These are phyloP conservation scores for Hymenopus coronatus DNA, from an alignment of 2,888 invertebrate species.

Conservation along the genomic window DNA sequence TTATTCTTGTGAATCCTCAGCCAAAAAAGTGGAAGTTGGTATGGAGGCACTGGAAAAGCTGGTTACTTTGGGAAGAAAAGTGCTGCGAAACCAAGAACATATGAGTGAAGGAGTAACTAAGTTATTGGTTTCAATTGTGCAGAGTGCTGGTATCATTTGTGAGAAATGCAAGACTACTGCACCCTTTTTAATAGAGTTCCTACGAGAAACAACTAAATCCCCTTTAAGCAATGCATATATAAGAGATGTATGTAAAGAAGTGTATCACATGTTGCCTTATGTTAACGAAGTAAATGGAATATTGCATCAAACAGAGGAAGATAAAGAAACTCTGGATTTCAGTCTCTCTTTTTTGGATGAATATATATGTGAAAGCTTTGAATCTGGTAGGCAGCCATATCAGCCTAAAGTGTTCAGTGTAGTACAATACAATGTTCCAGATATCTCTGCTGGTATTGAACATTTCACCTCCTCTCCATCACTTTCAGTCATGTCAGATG, in stretches of 20 bases:
- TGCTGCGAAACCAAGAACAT: background rate
- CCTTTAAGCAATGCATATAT: background rate
- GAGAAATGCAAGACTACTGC: background rate
- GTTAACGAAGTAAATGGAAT: background rate
- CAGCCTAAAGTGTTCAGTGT: background rate
- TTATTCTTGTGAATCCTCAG: background rate
- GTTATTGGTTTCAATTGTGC: background rate
- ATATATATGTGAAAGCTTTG: slow-evolving; percentile 16
- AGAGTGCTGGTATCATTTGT: background rate
- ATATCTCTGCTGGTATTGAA: background rate
- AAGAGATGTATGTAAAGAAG: background rate
- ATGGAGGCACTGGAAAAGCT: background rate
- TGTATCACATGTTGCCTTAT: background rate
- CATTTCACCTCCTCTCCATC: background rate
- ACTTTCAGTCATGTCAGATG: background rate
- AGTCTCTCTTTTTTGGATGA: slow-evolving; percentile 24
- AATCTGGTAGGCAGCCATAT: background rate
- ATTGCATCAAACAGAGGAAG: background rate
- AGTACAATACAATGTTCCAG: background rate
- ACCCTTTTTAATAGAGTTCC: background rate
- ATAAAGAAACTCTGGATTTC: slow-evolving; percentile 9
- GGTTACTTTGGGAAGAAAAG: slow-evolving; percentile 15
- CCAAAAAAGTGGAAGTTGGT: background rate
- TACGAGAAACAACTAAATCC: background rate
- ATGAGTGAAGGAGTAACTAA: background rate